These are phyloP conservation scores for Drosophila tani DNA, from an alignment of 1,140 invertebrate species.

Conservation along the genomic window DNA sequence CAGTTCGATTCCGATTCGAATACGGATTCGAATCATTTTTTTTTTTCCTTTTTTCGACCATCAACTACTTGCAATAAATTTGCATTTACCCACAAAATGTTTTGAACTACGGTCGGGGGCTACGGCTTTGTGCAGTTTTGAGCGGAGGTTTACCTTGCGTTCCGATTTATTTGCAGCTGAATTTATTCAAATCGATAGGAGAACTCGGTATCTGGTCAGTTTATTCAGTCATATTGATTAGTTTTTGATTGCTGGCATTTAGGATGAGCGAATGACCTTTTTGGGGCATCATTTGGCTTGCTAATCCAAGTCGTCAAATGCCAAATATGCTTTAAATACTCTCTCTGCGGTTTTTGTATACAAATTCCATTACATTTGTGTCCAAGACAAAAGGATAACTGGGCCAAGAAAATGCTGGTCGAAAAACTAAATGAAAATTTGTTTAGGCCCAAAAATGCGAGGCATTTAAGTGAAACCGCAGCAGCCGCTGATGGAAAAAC, in stretches of 20 bases:
- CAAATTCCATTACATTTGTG: constrained; percentile 33
- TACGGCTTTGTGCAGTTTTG: constrained; percentile 35
- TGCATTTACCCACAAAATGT: constrained; percentile 81
- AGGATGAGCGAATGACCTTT: constrained; percentile 56
- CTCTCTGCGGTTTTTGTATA: constrained; percentile 14
- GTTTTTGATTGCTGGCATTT: constrained; percentile 70
- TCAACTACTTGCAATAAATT: constrained; percentile 69
- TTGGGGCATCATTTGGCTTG: constrained; percentile 58
- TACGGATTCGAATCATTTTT: constrained; percentile 40
- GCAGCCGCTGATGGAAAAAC: constrained; percentile 44
- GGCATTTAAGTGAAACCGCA: constrained; percentile 36
- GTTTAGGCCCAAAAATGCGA: constrained; percentile 26
- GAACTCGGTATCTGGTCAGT: constrained; percentile 18
- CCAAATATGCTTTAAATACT: constrained; percentile 14
- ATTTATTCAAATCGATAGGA: constrained; percentile 74
- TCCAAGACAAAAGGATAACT: constrained; percentile 40
- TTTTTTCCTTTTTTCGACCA: constrained; percentile 22
- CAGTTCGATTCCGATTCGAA: constrained; percentile 63
- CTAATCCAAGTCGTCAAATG: constrained; percentile 43
- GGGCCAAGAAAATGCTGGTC: neutral
- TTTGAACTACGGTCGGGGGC: constrained; percentile 69
- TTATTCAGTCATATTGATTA: constrained; percentile 73
- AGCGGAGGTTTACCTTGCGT: constrained; percentile 61
- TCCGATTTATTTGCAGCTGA: constrained; percentile 72
- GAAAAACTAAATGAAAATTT: constrained; percentile 26